Base-by-base conservation (phyloP, 2,888 invertebrate species). In the Troilus luridus region DNA sequence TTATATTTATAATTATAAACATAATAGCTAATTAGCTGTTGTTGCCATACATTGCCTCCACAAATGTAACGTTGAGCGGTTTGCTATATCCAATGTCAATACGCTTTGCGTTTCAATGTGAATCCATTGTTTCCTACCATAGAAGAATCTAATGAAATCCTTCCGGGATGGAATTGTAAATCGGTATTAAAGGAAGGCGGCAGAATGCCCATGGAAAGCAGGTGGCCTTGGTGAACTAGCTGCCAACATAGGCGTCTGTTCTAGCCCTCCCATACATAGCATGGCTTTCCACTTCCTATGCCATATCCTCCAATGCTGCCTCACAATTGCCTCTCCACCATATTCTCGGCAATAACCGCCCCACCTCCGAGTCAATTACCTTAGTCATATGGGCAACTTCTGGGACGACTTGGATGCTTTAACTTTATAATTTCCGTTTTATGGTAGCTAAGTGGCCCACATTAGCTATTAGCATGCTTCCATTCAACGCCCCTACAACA, bases 381-480 rank as follows among this genome's bases (percentile, higher is more conserved):
- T 77, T 19, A 17, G 72, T 27, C n/a, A n/a, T 41, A 77, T 77
- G 17, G 19, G 17, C 72, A 77, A 77, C 72, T 77, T 77, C 72
- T 19, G 27, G 41, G 41, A 8, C 14, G 72, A 14, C 27, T 72
- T 72, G 27, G 72, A 27, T 10, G 72, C 72, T 77, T 77, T 77
- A 77, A 77, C 72, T 77, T 77, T 77, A 77, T 77, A 77, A 77
- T 77, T 77, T 77, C 72, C 72, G 72, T 77, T 77, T 77, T 41
- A 77, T 77, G 17, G 72, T 17, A 41, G 72, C 72, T 77, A 77
- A 77, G 72, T 41, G 72, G 27, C 8, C 72, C 72, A 41, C 72
- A 72, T 72, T 77, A 77, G 27, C 72, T 41, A 77, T 77, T 77
- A 77, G 72, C 17, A 41, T 19, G 72, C 72, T 77, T 19, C 72